Conservation (phyloP, 2,797 vertebrate genomes). For the Picus viridis region DNA sequence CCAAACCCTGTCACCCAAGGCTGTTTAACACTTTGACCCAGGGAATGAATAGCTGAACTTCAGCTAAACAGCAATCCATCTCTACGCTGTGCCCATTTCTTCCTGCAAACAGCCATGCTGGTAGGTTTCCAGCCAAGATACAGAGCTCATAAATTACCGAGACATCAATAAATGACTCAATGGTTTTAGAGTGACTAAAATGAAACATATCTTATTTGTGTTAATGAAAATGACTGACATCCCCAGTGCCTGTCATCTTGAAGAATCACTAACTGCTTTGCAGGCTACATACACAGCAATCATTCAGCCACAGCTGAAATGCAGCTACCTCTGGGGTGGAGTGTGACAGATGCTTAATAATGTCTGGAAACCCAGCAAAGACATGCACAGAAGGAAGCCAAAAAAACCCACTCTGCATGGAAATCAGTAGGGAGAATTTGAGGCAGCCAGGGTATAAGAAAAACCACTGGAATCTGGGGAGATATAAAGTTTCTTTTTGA, state of each 20-base stretch:
- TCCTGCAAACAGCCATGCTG: background rate
- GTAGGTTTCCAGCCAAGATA: slow-evolving; percentile 13
- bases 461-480: background rate
- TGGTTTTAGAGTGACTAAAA: slow-evolving; percentile 62
- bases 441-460: background rate
- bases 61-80: background rate
- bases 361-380: slow-evolving; percentile 16
- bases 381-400: background rate
- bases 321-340: slow-evolving; percentile 34
- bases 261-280: slow-evolving; percentile 52
- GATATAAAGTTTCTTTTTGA: background rate
- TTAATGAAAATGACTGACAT: slow-evolving; percentile 69
- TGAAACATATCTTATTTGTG: slow-evolving; percentile 69
- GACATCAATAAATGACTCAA: slow-evolving; percentile 69
- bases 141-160: slow-evolving; percentile 60
- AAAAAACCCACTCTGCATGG: background rate
- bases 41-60: background rate
- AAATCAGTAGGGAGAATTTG: background rate
- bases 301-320: slow-evolving; percentile 47
- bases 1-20: background rate
- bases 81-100: slow-evolving; percentile 20
- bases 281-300: slow-evolving; percentile 30
- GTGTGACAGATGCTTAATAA: slow-evolving; percentile 51
- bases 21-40: background rate
- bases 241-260: slow-evolving; percentile 18